Percentiles rank a stretch among this genome's conserved stretches.
These are phyloP conservation scores for Trilocha varians DNA, from an alignment of 2,888 invertebrate species.

Conservation along the genomic window DNA sequence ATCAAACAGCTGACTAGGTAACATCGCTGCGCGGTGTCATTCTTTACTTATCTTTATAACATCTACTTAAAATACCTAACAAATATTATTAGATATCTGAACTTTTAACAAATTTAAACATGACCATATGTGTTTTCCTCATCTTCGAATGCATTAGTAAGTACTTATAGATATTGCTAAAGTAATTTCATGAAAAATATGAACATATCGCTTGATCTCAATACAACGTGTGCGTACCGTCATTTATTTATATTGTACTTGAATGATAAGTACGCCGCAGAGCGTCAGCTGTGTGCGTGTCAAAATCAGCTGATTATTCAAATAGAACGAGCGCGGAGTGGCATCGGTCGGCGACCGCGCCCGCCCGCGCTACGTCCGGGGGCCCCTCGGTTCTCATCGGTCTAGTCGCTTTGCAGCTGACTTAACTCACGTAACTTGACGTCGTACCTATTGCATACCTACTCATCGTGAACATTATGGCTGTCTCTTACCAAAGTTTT, in stretches of 20 bases:
- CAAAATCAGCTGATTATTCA: conserved; percentile 75
- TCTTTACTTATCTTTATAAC: background rate
- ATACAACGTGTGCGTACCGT: conserved; percentile 22
- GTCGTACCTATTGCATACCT: background rate
- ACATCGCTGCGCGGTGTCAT: background rate
- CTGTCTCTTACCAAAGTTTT: background rate
- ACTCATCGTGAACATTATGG: background rate
- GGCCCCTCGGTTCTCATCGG: conserved; percentile 19
- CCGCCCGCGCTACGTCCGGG: conserved; percentile 19
- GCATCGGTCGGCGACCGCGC: conserved; percentile 56
- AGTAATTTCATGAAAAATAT: too few relatives aligned
- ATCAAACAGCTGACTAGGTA: conserved; percentile 39
- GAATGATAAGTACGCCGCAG: conserved; percentile 55
- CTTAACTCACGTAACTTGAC: too few relatives aligned
- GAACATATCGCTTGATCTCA: too few relatives aligned
- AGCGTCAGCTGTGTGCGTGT: conserved; percentile 70
- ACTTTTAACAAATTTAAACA: background rate
- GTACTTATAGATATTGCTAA: too few relatives aligned
- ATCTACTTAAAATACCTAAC: conserved; percentile 5
- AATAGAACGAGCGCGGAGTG: conserved; percentile 60
- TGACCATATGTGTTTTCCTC: too few relatives aligned
- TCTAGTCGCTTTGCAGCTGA: conserved; percentile 6
- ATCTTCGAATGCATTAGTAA: too few relatives aligned
- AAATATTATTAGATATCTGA: too few relatives aligned
- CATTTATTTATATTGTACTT: conserved; percentile 26